Conservation (phyloP, 2,797 vertebrate genomes). For the Urocyon cinereoargenteus region DNA sequence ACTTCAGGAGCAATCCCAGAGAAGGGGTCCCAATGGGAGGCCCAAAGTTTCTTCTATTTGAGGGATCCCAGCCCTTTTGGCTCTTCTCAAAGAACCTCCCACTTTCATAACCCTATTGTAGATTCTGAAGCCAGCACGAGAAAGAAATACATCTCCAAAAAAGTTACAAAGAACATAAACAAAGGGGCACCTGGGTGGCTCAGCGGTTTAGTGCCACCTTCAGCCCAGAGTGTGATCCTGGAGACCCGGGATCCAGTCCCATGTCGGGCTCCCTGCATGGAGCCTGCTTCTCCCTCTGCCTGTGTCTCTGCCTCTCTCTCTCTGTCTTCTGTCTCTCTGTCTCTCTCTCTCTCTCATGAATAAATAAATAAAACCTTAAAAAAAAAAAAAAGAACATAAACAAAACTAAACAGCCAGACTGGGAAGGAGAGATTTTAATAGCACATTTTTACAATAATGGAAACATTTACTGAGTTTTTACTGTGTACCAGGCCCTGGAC, state of each 20-base stretch:
- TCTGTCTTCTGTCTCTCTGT: no score
- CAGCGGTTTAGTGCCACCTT: no score
- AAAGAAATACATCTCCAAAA: neutral
- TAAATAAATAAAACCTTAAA: no score
- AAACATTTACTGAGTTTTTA: neutral
- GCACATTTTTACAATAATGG: neutral
- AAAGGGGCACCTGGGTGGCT: neutral
- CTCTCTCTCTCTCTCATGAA: no score
- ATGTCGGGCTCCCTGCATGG: no score
- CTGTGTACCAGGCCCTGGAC: neutral
- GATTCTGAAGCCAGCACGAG: neutral
- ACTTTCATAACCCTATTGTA: neutral
- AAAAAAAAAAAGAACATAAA: neutral
- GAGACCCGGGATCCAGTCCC: no score
- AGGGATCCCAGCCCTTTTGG: neutral
- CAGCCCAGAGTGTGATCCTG: no score
- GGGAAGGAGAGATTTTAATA: neutral
- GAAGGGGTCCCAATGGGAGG: accelerated
- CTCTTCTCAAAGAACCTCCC: neutral
- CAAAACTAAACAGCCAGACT: neutral
- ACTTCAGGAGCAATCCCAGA: neutral
- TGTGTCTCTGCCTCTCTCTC: no score
- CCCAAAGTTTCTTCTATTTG: neutral
- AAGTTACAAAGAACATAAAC: neutral
- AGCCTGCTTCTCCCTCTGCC: no score